Base-by-base conservation (phyloP, 2,888 invertebrate genomes). In the Hipparchia semele region DNA sequence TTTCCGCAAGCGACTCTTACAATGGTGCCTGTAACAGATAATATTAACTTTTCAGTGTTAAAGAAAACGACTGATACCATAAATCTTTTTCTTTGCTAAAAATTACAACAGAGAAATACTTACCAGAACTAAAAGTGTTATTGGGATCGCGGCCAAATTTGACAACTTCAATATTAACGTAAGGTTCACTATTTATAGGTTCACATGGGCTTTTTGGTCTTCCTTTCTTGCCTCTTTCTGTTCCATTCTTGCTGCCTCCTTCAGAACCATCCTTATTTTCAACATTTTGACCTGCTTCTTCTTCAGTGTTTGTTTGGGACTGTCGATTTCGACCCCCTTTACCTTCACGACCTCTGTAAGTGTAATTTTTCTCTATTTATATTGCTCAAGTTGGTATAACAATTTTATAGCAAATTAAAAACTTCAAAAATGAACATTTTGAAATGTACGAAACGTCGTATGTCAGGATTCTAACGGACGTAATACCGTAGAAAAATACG, bases 1-100 rank as follows among this genome's bases (percentile, higher is more conserved):
- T 96, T 96, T 0, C 96, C 96, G 84, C 98, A 98, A 0, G 96
- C 96, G 56, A 97, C 95, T 79, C 96, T 95, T 0, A 98, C 95
- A 65, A 97, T 95, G 0, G 97, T 96, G 0, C 98, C 94, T 94
- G 76, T 66, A 84, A 66, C 12, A 68, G 12, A 67, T 62, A 33
- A 62, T 6, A 13, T 49, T 49, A 6, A 33, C 49, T 59, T 64
- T 45, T 12, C 6, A n/a, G 7, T 7, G 46, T 39, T 45, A 46
- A 12, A 6, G 61, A 12, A 9, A 6, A 45, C 46, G n/a, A n/a
- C n/a, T 56, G 13, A 56, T 7, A 1, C 6, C 13, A 23, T 8
- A 13, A 0, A 2, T 56, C 1, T 10, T 13, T 2, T 62, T 62
- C 10, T 61, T 10, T 39, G 45, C 12, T 2, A 10, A 39, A 62